A percentile compares a stretch with the other conserved stretches of the same genome.
Conservation (phyloP, 2,113 vertebrate species). For the Sinocyclocheilus rhinocerous region DNA sequence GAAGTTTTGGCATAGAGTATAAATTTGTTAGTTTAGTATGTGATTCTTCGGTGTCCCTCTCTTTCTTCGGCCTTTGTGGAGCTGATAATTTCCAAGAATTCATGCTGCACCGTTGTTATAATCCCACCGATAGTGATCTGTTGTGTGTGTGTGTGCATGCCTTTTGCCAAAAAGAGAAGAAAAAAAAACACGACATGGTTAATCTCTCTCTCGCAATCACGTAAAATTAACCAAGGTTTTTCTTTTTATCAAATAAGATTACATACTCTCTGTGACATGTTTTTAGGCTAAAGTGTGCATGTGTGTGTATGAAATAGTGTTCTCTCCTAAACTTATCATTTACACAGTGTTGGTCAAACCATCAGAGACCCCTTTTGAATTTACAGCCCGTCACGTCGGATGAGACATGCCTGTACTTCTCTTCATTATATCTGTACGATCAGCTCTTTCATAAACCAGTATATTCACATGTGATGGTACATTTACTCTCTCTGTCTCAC, state of each 20-base stretch:
- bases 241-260: background rate
- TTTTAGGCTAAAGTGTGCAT: conserved; percentile 18
- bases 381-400: conserved; percentile 56
- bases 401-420: conserved; percentile 55
- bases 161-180: background rate
- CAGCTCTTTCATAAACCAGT: conserved; percentile 16
- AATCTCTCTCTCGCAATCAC: background rate
- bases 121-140: background rate
- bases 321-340: conserved; percentile 54
- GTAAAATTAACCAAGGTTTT: background rate
- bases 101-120: conserved; percentile 59
- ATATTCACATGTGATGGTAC: conserved; percentile 31
- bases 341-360: conserved; percentile 63
- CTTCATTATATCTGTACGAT: conserved; percentile 1
- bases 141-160: background rate
- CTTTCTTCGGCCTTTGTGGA: background rate
- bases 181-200: background rate
- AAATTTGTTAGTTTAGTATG: conserved; percentile 53
- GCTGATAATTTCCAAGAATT: conserved; percentile 46
- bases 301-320: conserved; percentile 60
- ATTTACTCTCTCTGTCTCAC: conserved; percentile 3
- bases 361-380: conserved; percentile 60
- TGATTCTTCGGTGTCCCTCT: background rate
- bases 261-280: background rate
- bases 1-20: background rate